Evolutionary conservation across 2,113 vertebrate species (phyloP), one percentile per base, ranked within the genome.

Genomic region (Agelaius tricolor): DNA sequence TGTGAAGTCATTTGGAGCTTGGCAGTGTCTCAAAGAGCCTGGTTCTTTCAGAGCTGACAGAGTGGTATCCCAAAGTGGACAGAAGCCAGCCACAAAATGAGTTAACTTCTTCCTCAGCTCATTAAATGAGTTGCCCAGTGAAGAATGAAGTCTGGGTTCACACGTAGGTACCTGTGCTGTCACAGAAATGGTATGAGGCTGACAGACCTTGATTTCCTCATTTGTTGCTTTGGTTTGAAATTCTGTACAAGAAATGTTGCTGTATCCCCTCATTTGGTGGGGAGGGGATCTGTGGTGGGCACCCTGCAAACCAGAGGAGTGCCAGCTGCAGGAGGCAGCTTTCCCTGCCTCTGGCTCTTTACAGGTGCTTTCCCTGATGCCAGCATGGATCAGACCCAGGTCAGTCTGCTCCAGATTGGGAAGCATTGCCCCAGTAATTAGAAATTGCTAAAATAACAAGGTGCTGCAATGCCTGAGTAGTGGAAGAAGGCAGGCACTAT

Each of bases 91-190:
- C 55, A 85, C 43, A 83, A 83, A 79, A 74, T 27, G 24, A 90
- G 54, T 87, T 87, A 65, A 49, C 55, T 67, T 93, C 90, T 93
- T 90, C 43, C 58, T 93, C 51, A 58, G 71, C 82, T 89, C 55
- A 59, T 87, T 75, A 88, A 62, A 51, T 76, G 72, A 59, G 30
- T 51, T 84, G 37, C 23, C 67, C 27, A 30, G 78, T 66, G 37
- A 62, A 67, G 87, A 94, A 87, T 79, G 84, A 93, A 85, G 74
- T 43, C 49, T 58, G 66, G 37, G 33, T 22, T 83, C 57, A 74
- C n/a, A 24, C 0, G 0, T 14, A 59, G 44, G 30, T 26, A 33
- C 1, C 0, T 24, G 30, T 66, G 41, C 2, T 44, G 35, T 83
- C 91, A 94, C 55, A 69, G 82, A 91, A 83, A 76, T 67, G 46